Evolutionary conservation across 2,113 vertebrate genomes (phyloP).

Genomic region (Calypte anna): DNA sequence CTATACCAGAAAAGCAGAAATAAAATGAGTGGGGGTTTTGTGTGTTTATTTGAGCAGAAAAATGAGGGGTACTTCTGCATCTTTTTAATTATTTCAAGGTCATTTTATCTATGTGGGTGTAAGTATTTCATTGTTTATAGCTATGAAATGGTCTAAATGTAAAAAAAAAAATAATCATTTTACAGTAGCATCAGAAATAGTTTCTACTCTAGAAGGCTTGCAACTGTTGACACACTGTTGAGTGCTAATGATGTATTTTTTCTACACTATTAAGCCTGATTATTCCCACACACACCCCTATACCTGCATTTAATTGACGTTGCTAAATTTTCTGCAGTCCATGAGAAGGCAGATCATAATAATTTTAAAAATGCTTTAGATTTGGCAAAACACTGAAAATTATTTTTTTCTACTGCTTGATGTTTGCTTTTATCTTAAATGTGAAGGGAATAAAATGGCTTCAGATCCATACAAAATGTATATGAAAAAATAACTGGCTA

Average conservation of each 20-base stretch:
- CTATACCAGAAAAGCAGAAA: slow-evolving; percentile 52
- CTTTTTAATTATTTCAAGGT: neutral
- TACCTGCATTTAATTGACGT: neutral
- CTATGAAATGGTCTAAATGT: neutral
- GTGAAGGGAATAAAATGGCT: neutral
- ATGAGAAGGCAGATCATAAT: neutral
- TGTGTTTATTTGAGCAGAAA: neutral
- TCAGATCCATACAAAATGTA: neutral
- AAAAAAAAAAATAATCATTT: neutral
- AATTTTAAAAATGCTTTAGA: neutral
- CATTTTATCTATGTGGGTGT: neutral
- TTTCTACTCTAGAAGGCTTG: neutral
- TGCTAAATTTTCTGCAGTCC: neutral
- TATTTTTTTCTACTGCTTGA: neutral
- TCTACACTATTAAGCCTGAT: neutral
- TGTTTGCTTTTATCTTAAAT: neutral
- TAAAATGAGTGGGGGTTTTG: neutral
- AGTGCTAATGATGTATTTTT: neutral
- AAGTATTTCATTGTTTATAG: neutral
- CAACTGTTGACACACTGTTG: accelerated
- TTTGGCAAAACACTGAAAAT: neutral
- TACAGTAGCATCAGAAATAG: neutral
- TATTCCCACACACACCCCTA: neutral
- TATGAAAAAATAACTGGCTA: neutral
- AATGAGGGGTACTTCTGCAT: neutral